Evolutionary conservation across 1,140 invertebrate species (phyloP).

Genomic region (Drosophila bocqueti): DNA sequence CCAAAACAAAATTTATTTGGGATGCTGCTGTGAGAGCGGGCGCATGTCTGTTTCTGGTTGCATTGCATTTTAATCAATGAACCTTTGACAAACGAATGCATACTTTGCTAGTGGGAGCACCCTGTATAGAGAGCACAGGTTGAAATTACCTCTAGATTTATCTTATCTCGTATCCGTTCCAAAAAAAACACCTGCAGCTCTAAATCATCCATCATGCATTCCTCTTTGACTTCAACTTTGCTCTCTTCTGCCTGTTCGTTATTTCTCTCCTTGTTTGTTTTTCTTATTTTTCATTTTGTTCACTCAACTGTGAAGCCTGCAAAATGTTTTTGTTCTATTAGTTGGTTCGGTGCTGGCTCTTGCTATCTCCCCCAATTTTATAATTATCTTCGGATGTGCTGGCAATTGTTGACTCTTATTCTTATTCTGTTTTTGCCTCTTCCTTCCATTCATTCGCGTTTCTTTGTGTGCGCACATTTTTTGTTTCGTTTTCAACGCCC

Average conservation of each 20-base stretch:
- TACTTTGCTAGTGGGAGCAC: not conserved
- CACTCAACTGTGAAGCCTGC: constrained; percentile 71
- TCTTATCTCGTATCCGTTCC: constrained; percentile 24
- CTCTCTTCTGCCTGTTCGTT: constrained; percentile 2
- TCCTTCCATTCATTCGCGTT: constrained; percentile 12
- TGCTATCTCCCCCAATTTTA: constrained; percentile 42
- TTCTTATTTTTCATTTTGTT: constrained; percentile 1
- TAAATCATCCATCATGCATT: constrained; percentile 28
- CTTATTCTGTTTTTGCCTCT: constrained; percentile 23
- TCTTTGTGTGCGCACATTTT: constrained; percentile 31
- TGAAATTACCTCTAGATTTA: constrained; percentile 15
- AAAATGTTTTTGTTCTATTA: constrained; percentile 59
- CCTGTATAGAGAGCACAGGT: constrained; percentile 11
- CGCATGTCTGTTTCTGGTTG: constrained; percentile 1
- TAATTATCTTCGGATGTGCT: constrained; percentile 49
- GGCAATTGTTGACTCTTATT: constrained; percentile 39
- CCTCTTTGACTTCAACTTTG: constrained; percentile 9
- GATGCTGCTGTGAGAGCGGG: constrained; percentile 8
- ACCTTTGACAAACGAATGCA: not conserved
- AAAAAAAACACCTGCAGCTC: constrained; percentile 31
- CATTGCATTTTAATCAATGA: constrained; percentile 45
- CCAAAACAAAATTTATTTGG: not conserved
- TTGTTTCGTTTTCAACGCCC: constrained; percentile 27
- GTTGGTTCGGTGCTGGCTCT: constrained; percentile 22
- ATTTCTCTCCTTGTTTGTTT: constrained; percentile 1